A percentile compares a stretch with the other conserved stretches of the same genome.
These are phyloP conservation scores for Lasioglossum pauxillum DNA, from an alignment of 2,888 invertebrate genomes.

Conservation along the genomic window DNA sequence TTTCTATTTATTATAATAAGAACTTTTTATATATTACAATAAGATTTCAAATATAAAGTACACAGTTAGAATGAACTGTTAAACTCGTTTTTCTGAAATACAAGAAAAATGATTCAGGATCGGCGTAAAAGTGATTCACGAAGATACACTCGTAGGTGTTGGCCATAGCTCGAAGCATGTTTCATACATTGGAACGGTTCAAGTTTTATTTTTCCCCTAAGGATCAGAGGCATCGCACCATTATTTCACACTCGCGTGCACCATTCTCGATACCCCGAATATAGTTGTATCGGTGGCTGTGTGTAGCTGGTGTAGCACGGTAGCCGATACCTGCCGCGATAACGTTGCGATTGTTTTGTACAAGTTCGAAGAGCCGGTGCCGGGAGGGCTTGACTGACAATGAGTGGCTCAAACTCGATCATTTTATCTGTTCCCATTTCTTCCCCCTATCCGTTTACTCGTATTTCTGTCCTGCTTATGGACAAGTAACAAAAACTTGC, in stretches of 20 bases:
- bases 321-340: neutral
- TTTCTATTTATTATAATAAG: too few relatives aligned
- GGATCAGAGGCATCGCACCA: neutral
- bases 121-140: neutral
- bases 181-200: neutral
- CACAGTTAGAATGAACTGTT: too few relatives aligned
- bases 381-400: neutral
- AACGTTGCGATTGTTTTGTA: neutral
- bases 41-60: too few relatives aligned
- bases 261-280: neutral
- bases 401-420: neutral
- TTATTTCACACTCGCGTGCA: neutral
- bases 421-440: neutral
- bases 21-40: too few relatives aligned
- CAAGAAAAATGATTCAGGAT: neutral
- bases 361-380: neutral
- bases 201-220: neutral
- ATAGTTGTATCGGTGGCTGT: neutral
- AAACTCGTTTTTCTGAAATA: neutral
- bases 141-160: neutral
- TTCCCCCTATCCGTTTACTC: neutral
- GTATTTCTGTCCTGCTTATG: too few relatives aligned
- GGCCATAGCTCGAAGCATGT: neutral
- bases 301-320: neutral
- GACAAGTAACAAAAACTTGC: too few relatives aligned